Percentiles rank a stretch among this genome's conserved stretches.
Evolutionary conservation across 2,797 vertebrate species (phyloP).

Genomic region (Myripristis jacobus): DNA sequence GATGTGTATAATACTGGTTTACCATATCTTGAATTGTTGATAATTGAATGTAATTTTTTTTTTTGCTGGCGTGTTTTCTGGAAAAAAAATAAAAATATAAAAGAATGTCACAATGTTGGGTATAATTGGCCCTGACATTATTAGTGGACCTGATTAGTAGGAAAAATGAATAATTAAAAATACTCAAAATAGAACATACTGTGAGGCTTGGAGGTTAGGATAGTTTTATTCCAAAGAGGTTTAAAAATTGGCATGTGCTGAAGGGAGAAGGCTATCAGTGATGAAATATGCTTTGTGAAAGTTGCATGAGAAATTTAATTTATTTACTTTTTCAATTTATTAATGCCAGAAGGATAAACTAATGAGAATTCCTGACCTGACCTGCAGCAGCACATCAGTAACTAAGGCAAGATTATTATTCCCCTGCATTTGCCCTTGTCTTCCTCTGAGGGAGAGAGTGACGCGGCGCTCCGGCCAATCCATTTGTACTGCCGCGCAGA

Average conservation of each 20-base stretch:
- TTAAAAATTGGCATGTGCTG: background rate
- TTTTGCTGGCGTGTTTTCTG: too few relatives aligned
- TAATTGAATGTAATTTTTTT: too few relatives aligned
- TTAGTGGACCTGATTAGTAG: background rate
- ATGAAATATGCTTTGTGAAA: background rate
- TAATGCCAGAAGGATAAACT: conserved; percentile 33
- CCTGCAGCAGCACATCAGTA: conserved; percentile 5
- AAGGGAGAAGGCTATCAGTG: background rate
- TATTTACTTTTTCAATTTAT: conserved; percentile 21
- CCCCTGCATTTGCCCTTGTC: conserved; percentile 12
- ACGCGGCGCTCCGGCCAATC: background rate
- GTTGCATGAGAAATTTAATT: conserved; percentile 3
- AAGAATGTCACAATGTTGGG: too few relatives aligned
- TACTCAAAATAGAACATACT: background rate
- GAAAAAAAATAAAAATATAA: too few relatives aligned
- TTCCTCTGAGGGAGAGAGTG: conserved; percentile 2
- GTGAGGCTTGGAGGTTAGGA: background rate
- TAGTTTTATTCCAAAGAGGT: background rate
- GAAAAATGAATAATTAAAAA: background rate
- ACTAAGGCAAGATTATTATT: background rate
- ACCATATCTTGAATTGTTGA: too few relatives aligned
- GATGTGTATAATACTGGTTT: too few relatives aligned
- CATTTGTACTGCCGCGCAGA: conserved; percentile 2
- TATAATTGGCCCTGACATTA: background rate
- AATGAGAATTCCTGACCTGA: conserved; percentile 30